These are phyloP conservation scores for Rotaria sp. DNA, from an alignment of 2,888 invertebrate genomes.

Conservation along the genomic window DNA sequence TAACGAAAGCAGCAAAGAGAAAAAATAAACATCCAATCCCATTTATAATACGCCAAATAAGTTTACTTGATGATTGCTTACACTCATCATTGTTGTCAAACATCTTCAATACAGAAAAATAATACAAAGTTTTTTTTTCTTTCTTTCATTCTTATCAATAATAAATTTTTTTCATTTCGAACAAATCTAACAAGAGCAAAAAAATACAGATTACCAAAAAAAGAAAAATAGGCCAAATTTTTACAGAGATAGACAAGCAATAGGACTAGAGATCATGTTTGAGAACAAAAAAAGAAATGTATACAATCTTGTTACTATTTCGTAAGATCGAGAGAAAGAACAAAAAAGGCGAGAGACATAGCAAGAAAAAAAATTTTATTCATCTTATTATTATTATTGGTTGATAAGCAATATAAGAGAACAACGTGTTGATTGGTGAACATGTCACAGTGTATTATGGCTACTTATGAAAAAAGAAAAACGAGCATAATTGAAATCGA, in stretches of 20 bases:
- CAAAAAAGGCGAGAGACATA: neutral
- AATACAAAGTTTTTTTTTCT: neutral
- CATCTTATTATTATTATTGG: neutral
- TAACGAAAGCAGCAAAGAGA: slow-evolving; percentile 24
- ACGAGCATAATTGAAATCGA: neutral
- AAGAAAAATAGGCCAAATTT: neutral
- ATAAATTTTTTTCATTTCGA: slow-evolving; percentile 2
- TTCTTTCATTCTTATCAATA: neutral
- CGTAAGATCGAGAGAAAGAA: neutral
- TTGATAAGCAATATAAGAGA: slow-evolving; percentile 11
- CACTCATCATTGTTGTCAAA: neutral
- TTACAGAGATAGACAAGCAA: slow-evolving; percentile 13
- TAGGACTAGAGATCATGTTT: neutral
- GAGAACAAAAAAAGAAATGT: neutral
- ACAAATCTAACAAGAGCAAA: slow-evolving; percentile 10
- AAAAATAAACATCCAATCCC: neutral
- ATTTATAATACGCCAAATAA: slow-evolving; percentile 21
- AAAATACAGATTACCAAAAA: neutral
- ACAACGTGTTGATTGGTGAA: neutral
- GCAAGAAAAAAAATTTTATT: neutral
- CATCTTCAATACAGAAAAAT: slow-evolving; percentile 12
- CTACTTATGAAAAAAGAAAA: neutral
- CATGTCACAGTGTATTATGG: slow-evolving; percentile 13
- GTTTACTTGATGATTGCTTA: neutral
- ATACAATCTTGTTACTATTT: neutral